phyloP scores from a whole-genome alignment of 2,797 vertebrate species.

The Heterohyrax brucei region DNA sequence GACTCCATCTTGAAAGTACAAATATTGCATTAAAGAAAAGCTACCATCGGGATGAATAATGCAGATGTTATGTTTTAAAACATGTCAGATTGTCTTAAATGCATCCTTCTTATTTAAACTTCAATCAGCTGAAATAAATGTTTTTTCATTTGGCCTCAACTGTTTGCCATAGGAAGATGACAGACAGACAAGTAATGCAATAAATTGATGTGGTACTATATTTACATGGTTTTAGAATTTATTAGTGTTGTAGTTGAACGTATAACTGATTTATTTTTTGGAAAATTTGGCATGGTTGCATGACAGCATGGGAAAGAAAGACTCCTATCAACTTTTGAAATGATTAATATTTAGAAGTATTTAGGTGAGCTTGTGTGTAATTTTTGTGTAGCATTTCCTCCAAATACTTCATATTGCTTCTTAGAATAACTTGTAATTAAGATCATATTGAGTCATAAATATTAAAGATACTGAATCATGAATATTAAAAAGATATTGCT shows the following conservation, averaged over 20 bases:
- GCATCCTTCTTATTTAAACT: constrained; percentile 83
- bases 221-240: constrained; percentile 70
- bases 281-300: constrained; percentile 67
- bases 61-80: constrained; percentile 85
- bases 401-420: constrained; percentile 49
- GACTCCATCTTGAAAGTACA: constrained; percentile 66
- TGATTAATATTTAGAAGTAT: constrained; percentile 37
- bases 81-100: constrained; percentile 80
- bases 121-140: constrained; percentile 85
- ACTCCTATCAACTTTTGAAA: constrained; percentile 33
- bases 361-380: constrained; percentile 33
- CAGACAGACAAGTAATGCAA: constrained; percentile 83
- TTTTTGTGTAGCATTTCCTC: constrained; percentile 16
- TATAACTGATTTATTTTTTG: constrained; percentile 76
- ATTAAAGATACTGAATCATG: constrained; percentile 62
- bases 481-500: constrained; percentile 73
- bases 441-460: constrained; percentile 57
- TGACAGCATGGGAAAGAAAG: constrained; percentile 59
- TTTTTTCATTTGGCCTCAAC: constrained; percentile 87
- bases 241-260: constrained; percentile 56
- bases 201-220: constrained; percentile 67
- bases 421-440: constrained; percentile 65
- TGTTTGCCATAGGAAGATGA: constrained; percentile 80
- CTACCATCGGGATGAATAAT: constrained; percentile 76
- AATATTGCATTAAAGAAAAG: constrained; percentile 48